Conservation (phyloP, 2,797 vertebrate species). For the Cephalopachus bancanus region DNA sequence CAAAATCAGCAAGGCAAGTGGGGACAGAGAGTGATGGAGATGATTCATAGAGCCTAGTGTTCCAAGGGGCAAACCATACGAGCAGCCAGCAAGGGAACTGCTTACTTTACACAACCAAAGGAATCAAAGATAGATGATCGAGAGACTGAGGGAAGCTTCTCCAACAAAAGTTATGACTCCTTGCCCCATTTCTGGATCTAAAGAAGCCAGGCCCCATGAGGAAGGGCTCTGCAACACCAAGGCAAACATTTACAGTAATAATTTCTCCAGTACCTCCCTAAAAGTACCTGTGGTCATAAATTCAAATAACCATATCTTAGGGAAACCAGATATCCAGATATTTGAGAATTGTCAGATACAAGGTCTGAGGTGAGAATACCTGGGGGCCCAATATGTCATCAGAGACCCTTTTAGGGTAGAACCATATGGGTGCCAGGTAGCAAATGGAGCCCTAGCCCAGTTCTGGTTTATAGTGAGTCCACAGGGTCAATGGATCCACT, state of each 20-base stretch:
- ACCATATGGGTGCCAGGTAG: not conserved
- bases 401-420: not conserved
- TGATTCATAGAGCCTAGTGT: not conserved
- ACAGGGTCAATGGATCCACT: not conserved
- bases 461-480: not conserved
- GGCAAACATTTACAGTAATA: not conserved
- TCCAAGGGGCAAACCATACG: not conserved
- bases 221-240: not conserved
- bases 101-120: not conserved
- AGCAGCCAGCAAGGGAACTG: not conserved
- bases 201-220: not conserved
- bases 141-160: not conserved
- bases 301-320: not conserved
- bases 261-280: not conserved
- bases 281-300: not conserved
- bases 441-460: not conserved
- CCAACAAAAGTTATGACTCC: not conserved
- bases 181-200: not conserved
- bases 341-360: not conserved
- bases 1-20: not conserved
- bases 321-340: not conserved
- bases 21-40: no score
- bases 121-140: not conserved
- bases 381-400: not conserved
- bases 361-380: not conserved